Evolutionary conservation across 2,113 vertebrate genomes (phyloP).

Genomic region (Cyprinodon brontotheroides): DNA sequence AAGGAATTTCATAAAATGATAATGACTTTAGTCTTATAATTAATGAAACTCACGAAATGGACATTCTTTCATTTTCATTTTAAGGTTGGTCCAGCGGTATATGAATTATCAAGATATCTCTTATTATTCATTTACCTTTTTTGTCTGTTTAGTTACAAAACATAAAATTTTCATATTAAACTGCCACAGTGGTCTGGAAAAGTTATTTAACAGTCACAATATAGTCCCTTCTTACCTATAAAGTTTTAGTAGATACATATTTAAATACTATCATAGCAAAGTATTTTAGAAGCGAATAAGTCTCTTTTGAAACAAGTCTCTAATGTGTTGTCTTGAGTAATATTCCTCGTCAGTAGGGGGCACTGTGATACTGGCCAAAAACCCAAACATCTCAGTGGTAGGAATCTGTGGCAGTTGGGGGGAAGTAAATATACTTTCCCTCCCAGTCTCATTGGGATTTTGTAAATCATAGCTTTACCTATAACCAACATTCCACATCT

Average conservation of each 20-base stretch:
- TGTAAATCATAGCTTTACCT: constrained; percentile 61
- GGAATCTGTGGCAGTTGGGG: constrained; percentile 32
- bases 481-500: constrained; percentile 50
- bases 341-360: constrained; percentile 74
- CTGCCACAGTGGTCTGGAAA: neutral
- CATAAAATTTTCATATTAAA: neutral
- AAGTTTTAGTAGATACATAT: neutral
- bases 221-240: neutral
- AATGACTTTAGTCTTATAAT: neutral
- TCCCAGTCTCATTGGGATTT: constrained; percentile 50
- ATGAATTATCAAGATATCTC: neutral
- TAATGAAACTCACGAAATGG: neutral
- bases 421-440: constrained; percentile 30
- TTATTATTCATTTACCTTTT: neutral
- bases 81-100: neutral
- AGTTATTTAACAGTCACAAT: neutral
- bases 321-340: constrained; percentile 2
- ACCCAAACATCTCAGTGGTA: constrained; percentile 14
- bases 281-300: constrained; percentile 11
- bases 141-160: neutral
- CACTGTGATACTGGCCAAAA: constrained; percentile 77
- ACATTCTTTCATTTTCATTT: neutral
- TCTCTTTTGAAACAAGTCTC: neutral
- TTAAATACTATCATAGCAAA: neutral
- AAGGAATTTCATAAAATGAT: neutral